Conservation (phyloP, 2,888 invertebrate species). For the Thyatira batis region DNA sequence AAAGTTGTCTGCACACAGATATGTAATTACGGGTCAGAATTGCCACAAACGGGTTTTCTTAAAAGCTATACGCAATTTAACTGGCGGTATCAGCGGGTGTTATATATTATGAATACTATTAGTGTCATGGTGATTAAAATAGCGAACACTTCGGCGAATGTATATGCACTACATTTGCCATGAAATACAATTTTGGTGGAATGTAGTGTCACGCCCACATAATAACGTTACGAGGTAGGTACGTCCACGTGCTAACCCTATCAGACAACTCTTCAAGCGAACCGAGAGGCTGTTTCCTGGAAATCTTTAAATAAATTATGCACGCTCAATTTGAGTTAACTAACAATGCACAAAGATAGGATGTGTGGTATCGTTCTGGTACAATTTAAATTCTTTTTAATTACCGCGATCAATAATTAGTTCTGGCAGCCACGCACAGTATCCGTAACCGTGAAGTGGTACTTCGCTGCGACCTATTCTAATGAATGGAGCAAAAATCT, state of each 20-base stretch:
- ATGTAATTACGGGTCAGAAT: conserved; percentile 1
- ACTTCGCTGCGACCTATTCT: conserved; percentile 35
- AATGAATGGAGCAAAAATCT: conserved; percentile 54
- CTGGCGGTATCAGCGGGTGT: not conserved
- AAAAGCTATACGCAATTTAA: not conserved
- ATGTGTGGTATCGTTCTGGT: conserved; percentile 22
- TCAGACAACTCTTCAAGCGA: not conserved
- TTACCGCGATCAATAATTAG: conserved; percentile 36
- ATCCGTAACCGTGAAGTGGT: conserved; percentile 36
- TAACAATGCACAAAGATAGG: conserved; percentile 19
- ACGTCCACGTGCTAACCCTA: not conserved
- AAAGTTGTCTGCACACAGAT: not conserved
- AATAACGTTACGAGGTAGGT: not conserved
- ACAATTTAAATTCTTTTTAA: conserved; percentile 26
- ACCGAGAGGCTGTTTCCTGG: not conserved
- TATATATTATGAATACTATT: not conserved
- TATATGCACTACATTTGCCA: no score
- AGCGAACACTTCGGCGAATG: not conserved
- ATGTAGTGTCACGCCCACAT: not conserved
- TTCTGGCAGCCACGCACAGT: conserved; percentile 31
- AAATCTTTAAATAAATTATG: not conserved
- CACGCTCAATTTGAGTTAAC: conserved; percentile 19
- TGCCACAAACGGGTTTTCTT: not conserved
- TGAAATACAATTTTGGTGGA: not conserved
- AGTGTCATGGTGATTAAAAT: not conserved